Evolutionary conservation across 2,888 invertebrate species (phyloP).

Genomic region (Merodon equestris): DNA sequence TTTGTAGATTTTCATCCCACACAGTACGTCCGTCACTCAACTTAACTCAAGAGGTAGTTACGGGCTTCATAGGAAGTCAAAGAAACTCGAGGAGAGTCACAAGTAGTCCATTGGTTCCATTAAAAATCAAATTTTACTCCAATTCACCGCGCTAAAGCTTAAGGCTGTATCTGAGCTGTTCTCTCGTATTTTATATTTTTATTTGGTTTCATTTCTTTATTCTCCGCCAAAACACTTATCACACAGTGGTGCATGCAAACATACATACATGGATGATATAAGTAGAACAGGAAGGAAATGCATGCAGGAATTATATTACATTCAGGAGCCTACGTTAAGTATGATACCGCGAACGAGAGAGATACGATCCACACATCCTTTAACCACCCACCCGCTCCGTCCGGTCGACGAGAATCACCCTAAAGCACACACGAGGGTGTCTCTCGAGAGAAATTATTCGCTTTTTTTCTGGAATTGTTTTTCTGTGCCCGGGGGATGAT

Average conservation of each 20-base stretch:
- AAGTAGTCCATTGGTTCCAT: slow-evolving; percentile 56
- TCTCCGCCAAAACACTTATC: slow-evolving; percentile 52
- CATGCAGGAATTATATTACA: slow-evolving; percentile 67
- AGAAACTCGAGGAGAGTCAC: no score
- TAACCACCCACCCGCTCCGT: not conserved
- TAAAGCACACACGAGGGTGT: slow-evolving; percentile 58
- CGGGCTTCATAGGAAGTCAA: no score
- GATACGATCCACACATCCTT: not conserved
- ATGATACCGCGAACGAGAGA: slow-evolving; percentile 41
- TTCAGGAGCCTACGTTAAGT: slow-evolving; percentile 65
- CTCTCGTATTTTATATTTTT: no score
- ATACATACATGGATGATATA: not conserved
- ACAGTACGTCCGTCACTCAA: no score
- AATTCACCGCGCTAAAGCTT: slow-evolving; percentile 15
- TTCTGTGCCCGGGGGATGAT: slow-evolving; percentile 53
- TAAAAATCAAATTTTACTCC: slow-evolving; percentile 60
- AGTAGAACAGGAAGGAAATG: slow-evolving; percentile 44
- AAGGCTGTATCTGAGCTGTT: slow-evolving; percentile 14
- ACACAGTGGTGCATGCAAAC: slow-evolving; percentile 25
- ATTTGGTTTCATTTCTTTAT: not conserved
- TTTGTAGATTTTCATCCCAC: no score
- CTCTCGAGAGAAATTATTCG: slow-evolving; percentile 68
- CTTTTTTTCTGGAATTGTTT: slow-evolving; percentile 68
- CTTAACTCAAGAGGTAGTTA: no score
- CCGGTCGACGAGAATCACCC: slow-evolving; percentile 37